Evolutionary conservation across 2,113 vertebrate species (phyloP).

Genomic region (Microtus richardsoni): DNA sequence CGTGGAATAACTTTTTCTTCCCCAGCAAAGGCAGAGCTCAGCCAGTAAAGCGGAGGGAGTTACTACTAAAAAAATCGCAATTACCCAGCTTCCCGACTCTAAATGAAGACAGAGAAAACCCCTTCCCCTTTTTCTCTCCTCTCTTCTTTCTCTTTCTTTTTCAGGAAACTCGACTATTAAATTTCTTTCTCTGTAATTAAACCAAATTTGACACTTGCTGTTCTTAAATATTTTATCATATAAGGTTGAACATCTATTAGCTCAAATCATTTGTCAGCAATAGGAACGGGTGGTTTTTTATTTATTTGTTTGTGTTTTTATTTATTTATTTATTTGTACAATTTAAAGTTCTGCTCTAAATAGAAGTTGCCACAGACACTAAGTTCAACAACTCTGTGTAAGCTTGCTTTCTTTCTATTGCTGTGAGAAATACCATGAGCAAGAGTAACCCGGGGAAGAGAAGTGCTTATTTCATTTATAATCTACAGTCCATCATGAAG

Average conservation of each 20-base stretch:
- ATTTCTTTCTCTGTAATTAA: neutral
- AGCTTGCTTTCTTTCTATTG: neutral
- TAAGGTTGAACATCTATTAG: neutral
- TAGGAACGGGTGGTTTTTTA: neutral
- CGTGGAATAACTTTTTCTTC: constrained; percentile 74
- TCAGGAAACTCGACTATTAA: neutral
- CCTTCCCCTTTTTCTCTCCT: neutral
- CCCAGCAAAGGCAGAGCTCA: constrained; percentile 43
- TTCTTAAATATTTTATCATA: neutral
- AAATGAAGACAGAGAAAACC: neutral
- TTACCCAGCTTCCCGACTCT: neutral
- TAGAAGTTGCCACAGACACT: neutral
- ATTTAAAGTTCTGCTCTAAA: neutral
- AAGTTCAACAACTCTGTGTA: neutral
- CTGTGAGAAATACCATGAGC: neutral
- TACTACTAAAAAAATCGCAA: neutral
- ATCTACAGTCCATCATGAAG: too few relatives aligned
- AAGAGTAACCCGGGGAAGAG: neutral
- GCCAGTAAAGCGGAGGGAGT: constrained; percentile 23
- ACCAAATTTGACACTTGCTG: neutral
- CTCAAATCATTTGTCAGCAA: constrained; percentile 24
- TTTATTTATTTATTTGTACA: neutral
- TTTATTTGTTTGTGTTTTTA: neutral
- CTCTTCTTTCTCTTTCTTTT: neutral
- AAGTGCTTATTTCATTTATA: neutral